Conservation (phyloP, 2,797 vertebrate genomes). For the Pseudochromis fuscus region DNA sequence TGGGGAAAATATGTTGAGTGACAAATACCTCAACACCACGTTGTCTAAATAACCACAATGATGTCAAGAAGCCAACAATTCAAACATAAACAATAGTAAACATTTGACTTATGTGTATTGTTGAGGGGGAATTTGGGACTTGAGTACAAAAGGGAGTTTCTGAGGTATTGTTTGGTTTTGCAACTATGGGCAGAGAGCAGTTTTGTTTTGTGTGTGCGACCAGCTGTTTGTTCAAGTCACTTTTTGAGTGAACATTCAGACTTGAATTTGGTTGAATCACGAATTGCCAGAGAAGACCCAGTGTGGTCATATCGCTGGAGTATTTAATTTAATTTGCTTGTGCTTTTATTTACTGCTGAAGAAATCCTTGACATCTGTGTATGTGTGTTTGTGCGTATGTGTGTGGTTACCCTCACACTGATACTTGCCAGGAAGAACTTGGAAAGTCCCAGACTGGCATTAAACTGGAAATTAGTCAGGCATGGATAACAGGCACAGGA, state of each 20-base stretch:
- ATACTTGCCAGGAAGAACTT: conserved; percentile 40
- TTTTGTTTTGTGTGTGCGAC: conserved; percentile 27
- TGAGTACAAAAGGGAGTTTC: conserved; percentile 28
- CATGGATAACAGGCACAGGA: conserved; percentile 19
- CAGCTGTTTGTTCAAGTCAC: conserved; percentile 13
- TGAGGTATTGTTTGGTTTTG: conserved; percentile 31
- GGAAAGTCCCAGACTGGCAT: conserved; percentile 67
- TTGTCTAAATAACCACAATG: conserved; percentile 43
- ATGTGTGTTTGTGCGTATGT: neutral
- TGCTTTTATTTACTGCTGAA: neutral
- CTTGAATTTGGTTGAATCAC: neutral
- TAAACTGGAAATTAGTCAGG: conserved; percentile 60
- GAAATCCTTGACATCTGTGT: no score
- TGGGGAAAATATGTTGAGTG: conserved; percentile 17
- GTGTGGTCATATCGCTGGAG: neutral
- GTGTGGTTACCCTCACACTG: conserved; percentile 5
- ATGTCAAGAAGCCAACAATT: conserved; percentile 49
- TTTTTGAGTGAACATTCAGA: conserved; percentile 24
- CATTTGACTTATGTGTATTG: conserved; percentile 45
- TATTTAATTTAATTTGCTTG: neutral
- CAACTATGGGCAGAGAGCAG: neutral
- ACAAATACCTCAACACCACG: conserved; percentile 26
- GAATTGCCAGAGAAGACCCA: neutral
- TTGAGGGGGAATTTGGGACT: conserved; percentile 43
- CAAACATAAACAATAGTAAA: conserved; percentile 9